phyloP scores from a whole-genome alignment of 2,797 vertebrate genomes.

The Gallinago stenura region DNA sequence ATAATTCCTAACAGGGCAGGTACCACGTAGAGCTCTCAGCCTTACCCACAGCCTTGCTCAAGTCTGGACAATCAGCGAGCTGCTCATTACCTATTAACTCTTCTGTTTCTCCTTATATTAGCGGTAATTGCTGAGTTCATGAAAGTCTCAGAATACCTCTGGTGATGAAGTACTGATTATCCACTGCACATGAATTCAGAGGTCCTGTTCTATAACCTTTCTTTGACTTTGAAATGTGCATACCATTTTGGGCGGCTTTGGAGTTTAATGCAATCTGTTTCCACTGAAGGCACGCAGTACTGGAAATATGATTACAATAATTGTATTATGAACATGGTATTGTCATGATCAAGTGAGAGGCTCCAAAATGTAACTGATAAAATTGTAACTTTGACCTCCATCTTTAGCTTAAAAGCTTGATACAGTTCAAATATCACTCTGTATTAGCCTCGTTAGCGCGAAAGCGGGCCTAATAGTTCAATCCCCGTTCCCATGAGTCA shows the following conservation, averaged over 20 bases:
- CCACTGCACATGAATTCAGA: slow-evolving; percentile 12
- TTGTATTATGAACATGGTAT: slow-evolving; percentile 56
- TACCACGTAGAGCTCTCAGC: not conserved
- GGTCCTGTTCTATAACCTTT: slow-evolving; percentile 51
- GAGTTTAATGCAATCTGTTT: slow-evolving; percentile 67
- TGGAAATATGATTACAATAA: slow-evolving; percentile 69
- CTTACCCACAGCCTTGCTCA: not conserved
- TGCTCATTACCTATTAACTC: not conserved
- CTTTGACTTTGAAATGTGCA: slow-evolving; percentile 61
- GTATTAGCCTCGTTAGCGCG: slow-evolving; percentile 54
- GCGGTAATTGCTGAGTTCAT: not conserved
- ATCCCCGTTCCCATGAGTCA: not conserved
- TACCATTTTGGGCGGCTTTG: slow-evolving; percentile 20
- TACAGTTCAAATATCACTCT: slow-evolving; percentile 60
- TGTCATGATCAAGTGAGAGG: slow-evolving; percentile 65
- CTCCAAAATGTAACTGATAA: slow-evolving; percentile 75
- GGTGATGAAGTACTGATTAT: not conserved
- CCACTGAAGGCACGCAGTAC: slow-evolving; percentile 62
- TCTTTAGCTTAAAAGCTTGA: slow-evolving; percentile 61
- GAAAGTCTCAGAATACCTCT: not conserved
- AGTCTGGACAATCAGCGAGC: not conserved
- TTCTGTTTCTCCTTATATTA: not conserved
- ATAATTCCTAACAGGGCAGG: not conserved
- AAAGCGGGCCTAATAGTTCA: slow-evolving; percentile 27
- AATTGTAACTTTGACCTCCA: slow-evolving; percentile 73